Evolutionary conservation across 2,113 vertebrate genomes (phyloP), one percentile per base, ranked within the genome.

Genomic region (Hydrochoerus hydrochaeris): DNA sequence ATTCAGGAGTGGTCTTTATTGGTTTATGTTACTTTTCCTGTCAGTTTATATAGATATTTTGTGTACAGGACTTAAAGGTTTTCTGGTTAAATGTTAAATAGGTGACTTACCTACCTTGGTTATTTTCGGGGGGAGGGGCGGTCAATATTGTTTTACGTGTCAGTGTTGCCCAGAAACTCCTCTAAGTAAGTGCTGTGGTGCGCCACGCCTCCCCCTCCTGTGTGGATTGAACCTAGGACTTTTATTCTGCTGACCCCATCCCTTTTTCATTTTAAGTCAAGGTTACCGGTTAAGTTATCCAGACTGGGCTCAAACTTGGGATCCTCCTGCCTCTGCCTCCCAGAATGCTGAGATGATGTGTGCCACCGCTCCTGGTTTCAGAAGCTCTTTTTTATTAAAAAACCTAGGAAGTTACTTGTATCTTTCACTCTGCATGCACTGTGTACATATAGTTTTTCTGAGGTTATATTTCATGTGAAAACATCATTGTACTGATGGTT

Each of bases 401-500:
- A 28, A 22, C 12, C 28, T 84, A 5, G 10, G 2, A 2, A 73
- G 13, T 38, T 32, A 7, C n/a, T 57, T 65, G 20, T 30, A 2
- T 67, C 28, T 69, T 14, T 12, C 13, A 9, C 32, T 26, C 16
- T 35, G 38, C 35, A 10, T 35, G 57, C 3, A 17, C 16, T 26
- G 57, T 44, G 10, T 58, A 17, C 14, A 9, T 89, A 41, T 1
- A 35, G 19, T 65, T 58, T 67, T 60, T 32, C 24, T 46, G 82
- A 92, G 32, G 3, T 54, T 7, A 0, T 6, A 1, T 44, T 46
- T 38, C 14, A 4, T 7, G 46, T 58, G 54, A 80, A 30, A 46
- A 30, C 26, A 0, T 49, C 3, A 1, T 46, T 24, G 19, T 2
- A 14, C 46, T 6, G 44, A 49, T 60, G 49, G 30, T 30, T 24